Evolutionary conservation across 2,113 vertebrate species (phyloP).

Genomic region (Lethenteron camtschaticum): DNA sequence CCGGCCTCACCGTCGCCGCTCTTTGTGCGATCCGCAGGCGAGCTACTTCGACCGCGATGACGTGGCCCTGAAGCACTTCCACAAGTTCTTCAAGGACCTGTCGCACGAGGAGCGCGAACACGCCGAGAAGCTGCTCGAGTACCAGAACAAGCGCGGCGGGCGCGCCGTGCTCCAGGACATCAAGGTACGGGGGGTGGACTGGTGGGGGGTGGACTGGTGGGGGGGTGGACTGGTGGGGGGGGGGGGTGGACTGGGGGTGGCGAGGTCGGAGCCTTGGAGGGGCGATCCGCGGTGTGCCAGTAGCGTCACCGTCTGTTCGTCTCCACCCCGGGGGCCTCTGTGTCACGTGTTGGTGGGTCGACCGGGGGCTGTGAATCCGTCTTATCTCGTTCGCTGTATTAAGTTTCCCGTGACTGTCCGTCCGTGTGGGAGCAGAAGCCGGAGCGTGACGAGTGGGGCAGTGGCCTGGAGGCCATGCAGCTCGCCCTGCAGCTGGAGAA

Average conservation of each 20-base stretch:
- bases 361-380: too few relatives aligned
- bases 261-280: too few relatives aligned
- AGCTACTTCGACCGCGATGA: slow-evolving; percentile 16
- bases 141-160: slow-evolving; percentile 17
- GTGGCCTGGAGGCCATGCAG: slow-evolving; percentile 38
- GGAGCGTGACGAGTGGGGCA: slow-evolving; percentile 38
- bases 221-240: too few relatives aligned
- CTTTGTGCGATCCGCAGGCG: neutral
- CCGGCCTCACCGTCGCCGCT: too few relatives aligned
- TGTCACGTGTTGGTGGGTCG: too few relatives aligned
- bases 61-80: slow-evolving; percentile 17
- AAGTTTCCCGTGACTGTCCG: too few relatives aligned
- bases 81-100: slow-evolving; percentile 15
- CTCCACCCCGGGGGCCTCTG: too few relatives aligned
- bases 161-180: slow-evolving; percentile 14
- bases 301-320: too few relatives aligned
- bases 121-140: slow-evolving; percentile 13
- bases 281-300: too few relatives aligned
- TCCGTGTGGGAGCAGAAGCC: slow-evolving; percentile 19
- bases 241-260: neutral
- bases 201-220: too few relatives aligned
- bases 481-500: slow-evolving; percentile 42
- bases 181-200: too few relatives aligned
- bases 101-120: slow-evolving; percentile 14
- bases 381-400: too few relatives aligned